Evolutionary conservation across 2,113 vertebrate genomes (phyloP).

Genomic region (Mirounga angustirostris): DNA sequence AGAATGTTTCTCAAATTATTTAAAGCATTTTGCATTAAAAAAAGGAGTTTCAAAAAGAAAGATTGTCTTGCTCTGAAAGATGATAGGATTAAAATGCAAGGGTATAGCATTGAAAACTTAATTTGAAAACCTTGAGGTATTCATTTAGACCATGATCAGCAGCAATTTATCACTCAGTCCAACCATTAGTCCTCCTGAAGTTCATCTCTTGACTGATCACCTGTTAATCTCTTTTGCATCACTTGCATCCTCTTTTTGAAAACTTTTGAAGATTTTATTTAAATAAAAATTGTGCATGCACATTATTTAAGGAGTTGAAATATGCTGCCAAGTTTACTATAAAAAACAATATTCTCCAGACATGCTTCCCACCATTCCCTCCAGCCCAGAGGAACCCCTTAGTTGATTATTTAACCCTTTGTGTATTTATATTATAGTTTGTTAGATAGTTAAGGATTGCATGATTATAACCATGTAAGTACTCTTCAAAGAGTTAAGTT

Average conservation of each 20-base stretch:
- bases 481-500: not conserved
- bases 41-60: constrained; percentile 64
- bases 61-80: constrained; percentile 77
- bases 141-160: constrained; percentile 2
- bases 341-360: not conserved
- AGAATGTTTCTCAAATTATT: constrained; percentile 74
- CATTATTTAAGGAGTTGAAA: constrained; percentile 23
- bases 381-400: not conserved
- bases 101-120: constrained; percentile 55
- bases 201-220: constrained; percentile 15
- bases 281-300: not conserved
- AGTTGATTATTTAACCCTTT: not conserved
- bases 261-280: constrained; percentile 46
- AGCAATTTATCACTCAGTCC: constrained; percentile 29
- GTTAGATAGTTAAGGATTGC: not conserved
- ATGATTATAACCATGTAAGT: not conserved
- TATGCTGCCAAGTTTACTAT: not conserved
- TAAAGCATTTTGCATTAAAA: constrained; percentile 70
- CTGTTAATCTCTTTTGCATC: not conserved
- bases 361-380: not conserved
- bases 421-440: constrained; percentile 56
- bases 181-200: not conserved
- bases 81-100: constrained; percentile 70
- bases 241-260: not conserved
- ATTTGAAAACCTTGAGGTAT: constrained; percentile 54